These are phyloP conservation scores for Odontocerum albicorne DNA, from an alignment of 2,888 invertebrate genomes.

Conservation along the genomic window DNA sequence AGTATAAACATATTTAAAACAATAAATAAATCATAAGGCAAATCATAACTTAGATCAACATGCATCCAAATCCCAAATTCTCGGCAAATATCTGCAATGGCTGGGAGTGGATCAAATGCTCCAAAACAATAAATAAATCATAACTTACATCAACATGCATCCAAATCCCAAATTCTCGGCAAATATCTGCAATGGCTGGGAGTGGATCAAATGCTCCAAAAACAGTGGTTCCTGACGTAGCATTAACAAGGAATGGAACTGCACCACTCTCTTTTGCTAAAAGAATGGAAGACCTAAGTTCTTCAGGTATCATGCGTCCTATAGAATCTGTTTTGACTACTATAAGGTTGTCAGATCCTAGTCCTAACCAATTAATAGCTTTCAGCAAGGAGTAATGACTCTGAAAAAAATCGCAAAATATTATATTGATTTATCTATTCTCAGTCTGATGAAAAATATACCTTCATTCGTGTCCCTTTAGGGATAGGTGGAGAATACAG, in stretches of 20 bases:
- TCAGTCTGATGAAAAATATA: too few species aligned
- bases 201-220: constrained; percentile 82
- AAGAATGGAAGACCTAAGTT: constrained; percentile 61
- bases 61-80: constrained; percentile 77
- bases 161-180: constrained; percentile 70
- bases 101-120: constrained; percentile 74
- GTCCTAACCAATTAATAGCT: constrained; percentile 79
- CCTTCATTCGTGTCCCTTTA: too few species aligned
- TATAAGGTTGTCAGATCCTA: constrained; percentile 74
- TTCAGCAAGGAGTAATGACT: constrained; percentile 83
- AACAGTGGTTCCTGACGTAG: constrained; percentile 81
- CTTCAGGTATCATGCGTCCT: constrained; percentile 68
- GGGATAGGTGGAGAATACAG: too few species aligned
- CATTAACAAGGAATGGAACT: constrained; percentile 70
- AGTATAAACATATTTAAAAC: too few species aligned
- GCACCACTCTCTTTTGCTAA: constrained; percentile 51
- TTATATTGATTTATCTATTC: too few species aligned
- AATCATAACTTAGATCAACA: constrained; percentile 78
- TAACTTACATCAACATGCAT: constrained; percentile 81
- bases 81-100: constrained; percentile 68
- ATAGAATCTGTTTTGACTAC: constrained; percentile 65
- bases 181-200: constrained; percentile 66
- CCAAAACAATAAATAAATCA: too few species aligned
- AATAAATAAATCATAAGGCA: too few species aligned
- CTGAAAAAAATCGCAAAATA: constrained; percentile 46